Conservation (phyloP, 1,140 invertebrate species). For the Elymnias hypermnestra region DNA sequence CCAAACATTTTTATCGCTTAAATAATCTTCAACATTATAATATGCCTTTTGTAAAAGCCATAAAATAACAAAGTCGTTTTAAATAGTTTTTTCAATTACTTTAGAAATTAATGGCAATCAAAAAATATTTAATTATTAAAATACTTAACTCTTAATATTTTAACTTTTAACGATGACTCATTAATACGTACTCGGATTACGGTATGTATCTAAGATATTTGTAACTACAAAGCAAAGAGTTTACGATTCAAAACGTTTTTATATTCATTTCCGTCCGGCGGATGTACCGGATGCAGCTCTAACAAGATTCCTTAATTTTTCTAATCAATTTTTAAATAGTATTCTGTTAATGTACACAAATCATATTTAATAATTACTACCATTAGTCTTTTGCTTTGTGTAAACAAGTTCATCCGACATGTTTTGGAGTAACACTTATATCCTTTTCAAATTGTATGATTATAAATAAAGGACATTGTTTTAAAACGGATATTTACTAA, state of each 20-base stretch:
- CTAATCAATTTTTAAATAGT: constrained; percentile 1
- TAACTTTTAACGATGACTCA: too few relatives aligned
- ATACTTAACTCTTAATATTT: too few relatives aligned
- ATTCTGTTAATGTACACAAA: constrained; percentile 2
- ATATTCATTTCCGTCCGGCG: not conserved
- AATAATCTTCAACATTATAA: too few relatives aligned
- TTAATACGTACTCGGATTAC: not conserved
- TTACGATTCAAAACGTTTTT: not conserved
- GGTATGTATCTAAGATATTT: not conserved
- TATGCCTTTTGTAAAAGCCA: too few relatives aligned
- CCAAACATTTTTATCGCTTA: too few relatives aligned
- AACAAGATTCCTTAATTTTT: not conserved
- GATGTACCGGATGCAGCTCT: not conserved
- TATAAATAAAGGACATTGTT: not conserved
- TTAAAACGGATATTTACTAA: too few relatives aligned
- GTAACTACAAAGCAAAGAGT: not conserved
- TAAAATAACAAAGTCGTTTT: too few relatives aligned
- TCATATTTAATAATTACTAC: not conserved
- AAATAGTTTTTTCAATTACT: too few relatives aligned
- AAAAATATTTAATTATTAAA: too few relatives aligned
- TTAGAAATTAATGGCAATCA: too few relatives aligned
- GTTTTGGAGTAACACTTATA: too few relatives aligned
- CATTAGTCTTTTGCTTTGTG: not conserved
- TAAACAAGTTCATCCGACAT: too few relatives aligned
- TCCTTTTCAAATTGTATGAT: not conserved